Conservation (phyloP, 2,888 invertebrate genomes). For the Agriotes lineatus region DNA sequence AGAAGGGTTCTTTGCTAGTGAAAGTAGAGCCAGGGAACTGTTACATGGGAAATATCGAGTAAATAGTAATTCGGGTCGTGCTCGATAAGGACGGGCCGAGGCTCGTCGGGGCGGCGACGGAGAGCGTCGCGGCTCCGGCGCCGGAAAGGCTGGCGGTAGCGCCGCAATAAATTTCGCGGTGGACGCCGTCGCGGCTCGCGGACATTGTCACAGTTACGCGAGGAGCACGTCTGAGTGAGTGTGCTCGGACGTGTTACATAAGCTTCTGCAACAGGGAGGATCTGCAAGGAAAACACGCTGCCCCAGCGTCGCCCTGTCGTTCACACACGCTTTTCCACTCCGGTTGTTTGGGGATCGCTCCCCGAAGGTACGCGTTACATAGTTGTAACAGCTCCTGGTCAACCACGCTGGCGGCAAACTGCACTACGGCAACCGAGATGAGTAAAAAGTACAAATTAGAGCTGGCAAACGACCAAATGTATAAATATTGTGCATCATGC, state of each 20-base stretch:
- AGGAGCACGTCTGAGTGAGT: constrained; percentile 34
- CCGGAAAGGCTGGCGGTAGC: constrained; percentile 60
- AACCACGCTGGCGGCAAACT: constrained; percentile 12
- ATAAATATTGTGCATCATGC: constrained; percentile 42
- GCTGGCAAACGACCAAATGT: constrained; percentile 41
- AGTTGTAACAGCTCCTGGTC: constrained; percentile 2
- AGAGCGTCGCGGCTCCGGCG: constrained; percentile 52
- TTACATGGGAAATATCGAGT: constrained; percentile 37
- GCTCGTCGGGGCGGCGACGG: constrained; percentile 41
- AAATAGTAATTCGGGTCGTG: constrained; percentile 42
- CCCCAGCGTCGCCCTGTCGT: background rate
- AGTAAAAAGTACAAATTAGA: constrained; percentile 37
- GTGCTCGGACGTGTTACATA: constrained; percentile 28
- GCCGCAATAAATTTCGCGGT: constrained; percentile 60
- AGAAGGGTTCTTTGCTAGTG: constrained; percentile 20
- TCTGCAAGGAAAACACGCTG: background rate
- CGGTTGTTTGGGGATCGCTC: constrained; percentile 14
- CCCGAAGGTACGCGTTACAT: background rate
- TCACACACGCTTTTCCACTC: constrained; percentile 33
- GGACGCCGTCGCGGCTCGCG: constrained; percentile 61
- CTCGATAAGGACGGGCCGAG: constrained; percentile 40
- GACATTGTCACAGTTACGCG: constrained; percentile 61
- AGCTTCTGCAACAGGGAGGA: constrained; percentile 19
- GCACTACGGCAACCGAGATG: constrained; percentile 24
- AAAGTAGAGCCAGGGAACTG: constrained; percentile 43